Evolutionary conservation across 2,113 vertebrate species (phyloP).

Genomic region (Galbula dea): DNA sequence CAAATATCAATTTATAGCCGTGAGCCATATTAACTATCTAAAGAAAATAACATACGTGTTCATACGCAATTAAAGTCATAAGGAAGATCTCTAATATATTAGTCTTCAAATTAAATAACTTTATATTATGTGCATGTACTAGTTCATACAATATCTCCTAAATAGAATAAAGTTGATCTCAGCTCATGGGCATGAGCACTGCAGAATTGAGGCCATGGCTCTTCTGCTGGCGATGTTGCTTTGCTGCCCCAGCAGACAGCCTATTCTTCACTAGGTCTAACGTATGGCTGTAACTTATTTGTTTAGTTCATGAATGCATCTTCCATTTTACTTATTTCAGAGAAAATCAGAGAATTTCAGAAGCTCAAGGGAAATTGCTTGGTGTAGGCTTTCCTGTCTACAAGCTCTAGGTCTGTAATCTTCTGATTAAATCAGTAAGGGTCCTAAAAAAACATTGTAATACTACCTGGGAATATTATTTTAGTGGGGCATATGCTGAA

Average conservation of each 20-base stretch:
- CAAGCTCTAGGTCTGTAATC: background rate
- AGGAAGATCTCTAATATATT: background rate
- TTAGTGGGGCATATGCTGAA: background rate
- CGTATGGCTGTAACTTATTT: background rate
- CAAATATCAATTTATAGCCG: background rate
- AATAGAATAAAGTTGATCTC: background rate
- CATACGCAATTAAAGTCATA: background rate
- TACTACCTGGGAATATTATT: background rate
- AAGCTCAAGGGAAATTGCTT: background rate
- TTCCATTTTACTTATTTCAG: background rate
- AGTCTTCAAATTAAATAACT: background rate
- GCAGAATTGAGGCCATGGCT: accelerated
- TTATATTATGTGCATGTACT: background rate
- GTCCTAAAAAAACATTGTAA: accelerated
- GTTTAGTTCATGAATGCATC: background rate
- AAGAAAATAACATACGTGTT: background rate
- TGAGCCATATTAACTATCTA: background rate
- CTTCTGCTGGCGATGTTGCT: background rate
- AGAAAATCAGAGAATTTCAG: background rate
- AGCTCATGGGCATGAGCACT: background rate
- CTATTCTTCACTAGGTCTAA: background rate
- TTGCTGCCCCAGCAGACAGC: background rate
- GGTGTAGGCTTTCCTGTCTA: background rate
- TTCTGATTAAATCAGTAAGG: background rate
- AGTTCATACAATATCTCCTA: background rate